A percentile compares a stretch with the other conserved stretches of the same genome.
Evolutionary conservation across 2,113 vertebrate genomes (phyloP).

Genomic region (Apteryx mantelli): DNA sequence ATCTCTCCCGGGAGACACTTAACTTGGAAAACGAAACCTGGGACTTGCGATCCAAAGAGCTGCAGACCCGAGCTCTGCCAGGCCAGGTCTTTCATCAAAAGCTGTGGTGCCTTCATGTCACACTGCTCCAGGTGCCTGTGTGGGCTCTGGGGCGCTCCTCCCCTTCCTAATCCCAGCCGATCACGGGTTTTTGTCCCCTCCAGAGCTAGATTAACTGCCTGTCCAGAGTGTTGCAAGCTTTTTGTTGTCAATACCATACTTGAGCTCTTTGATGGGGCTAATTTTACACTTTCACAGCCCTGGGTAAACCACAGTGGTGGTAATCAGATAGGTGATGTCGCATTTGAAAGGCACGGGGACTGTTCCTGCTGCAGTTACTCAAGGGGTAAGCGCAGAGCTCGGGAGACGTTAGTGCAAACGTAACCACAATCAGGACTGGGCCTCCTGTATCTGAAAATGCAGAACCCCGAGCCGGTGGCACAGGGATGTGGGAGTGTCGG

Average conservation of each 20-base stretch:
- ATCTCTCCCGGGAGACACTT: neutral
- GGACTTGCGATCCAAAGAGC: neutral
- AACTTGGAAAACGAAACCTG: neutral
- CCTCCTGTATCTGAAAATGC: rapidly evolving
- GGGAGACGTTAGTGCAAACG: rapidly evolving
- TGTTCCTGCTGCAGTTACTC: too few relatives aligned
- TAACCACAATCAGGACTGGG: too few relatives aligned
- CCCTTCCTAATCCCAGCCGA: too few relatives aligned
- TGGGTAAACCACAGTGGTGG: neutral
- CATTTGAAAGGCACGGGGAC: neutral
- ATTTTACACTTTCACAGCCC: neutral
- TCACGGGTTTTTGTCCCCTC: too few relatives aligned
- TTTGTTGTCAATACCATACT: rapidly evolving
- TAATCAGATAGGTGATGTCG: neutral
- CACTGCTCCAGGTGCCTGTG: rapidly evolving
- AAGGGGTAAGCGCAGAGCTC: neutral
- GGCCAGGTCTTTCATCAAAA: rapidly evolving
- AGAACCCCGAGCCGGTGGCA: neutral
- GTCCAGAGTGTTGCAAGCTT: rapidly evolving
- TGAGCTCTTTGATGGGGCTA: neutral
- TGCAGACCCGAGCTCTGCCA: neutral
- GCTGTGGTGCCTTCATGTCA: rapidly evolving
- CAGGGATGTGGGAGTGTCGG: rapidly evolving
- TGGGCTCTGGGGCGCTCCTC: neutral
- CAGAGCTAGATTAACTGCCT: too few relatives aligned